Percentiles rank a stretch among this genome's conserved stretches.
Evolutionary conservation across 2,888 invertebrate genomes (phyloP).

Genomic region (Apodemia mormo): DNA sequence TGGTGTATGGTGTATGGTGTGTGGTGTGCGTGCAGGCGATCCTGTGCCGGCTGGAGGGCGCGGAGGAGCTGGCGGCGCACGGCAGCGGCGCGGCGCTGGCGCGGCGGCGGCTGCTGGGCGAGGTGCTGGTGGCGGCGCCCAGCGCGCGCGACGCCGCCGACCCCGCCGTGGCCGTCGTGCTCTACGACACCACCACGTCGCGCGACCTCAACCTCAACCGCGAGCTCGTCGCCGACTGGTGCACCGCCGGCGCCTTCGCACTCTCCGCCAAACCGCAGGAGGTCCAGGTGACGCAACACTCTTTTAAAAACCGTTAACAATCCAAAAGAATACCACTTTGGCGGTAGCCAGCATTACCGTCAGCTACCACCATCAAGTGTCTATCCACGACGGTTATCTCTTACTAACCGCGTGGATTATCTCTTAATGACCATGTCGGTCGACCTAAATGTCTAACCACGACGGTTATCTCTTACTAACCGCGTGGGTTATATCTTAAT

Average conservation of each 20-base stretch:
- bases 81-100: slow-evolving; percentile 55
- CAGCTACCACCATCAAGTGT: too few relatives aligned
- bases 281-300: slow-evolving; percentile 45
- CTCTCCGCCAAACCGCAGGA: slow-evolving; percentile 40
- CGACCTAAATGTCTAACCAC: too few relatives aligned
- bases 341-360: too few relatives aligned
- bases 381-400: too few relatives aligned
- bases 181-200: slow-evolving; percentile 84
- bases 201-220: slow-evolving; percentile 85
- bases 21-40: slow-evolving; percentile 80
- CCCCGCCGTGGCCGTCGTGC: slow-evolving; percentile 77
- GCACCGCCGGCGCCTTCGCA: slow-evolving; percentile 61
- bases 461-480: too few relatives aligned
- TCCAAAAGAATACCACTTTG: too few relatives aligned
- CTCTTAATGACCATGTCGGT: too few relatives aligned
- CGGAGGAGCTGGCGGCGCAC: slow-evolving; percentile 83
- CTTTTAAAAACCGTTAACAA: too few relatives aligned
- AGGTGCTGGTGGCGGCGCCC: slow-evolving; percentile 81
- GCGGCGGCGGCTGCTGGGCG: slow-evolving; percentile 66
- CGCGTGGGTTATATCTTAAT: too few relatives aligned
- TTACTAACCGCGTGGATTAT: too few relatives aligned
- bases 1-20: background rate
- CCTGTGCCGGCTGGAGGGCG: slow-evolving; percentile 85
- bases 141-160: slow-evolving; percentile 67
- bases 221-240: slow-evolving; percentile 78